phyloP scores from a whole-genome alignment of 2,888 invertebrate genomes.

The Leptinotarsa peninsularis region DNA sequence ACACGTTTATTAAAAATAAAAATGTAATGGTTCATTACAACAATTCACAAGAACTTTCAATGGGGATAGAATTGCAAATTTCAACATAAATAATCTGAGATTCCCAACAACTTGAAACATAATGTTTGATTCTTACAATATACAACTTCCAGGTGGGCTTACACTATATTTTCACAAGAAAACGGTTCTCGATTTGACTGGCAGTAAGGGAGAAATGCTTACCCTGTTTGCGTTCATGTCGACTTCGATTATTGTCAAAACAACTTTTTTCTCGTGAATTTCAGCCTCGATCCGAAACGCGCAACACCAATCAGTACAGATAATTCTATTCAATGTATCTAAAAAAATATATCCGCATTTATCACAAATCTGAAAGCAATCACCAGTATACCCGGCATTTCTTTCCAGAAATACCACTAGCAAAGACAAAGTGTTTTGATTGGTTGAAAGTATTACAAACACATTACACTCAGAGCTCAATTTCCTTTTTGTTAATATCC shows the following conservation, averaged over 20 bases:
- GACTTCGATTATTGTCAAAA: constrained; percentile 9
- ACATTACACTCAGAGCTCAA: not conserved
- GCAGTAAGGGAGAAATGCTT: constrained; percentile 10
- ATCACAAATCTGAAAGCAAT: constrained; percentile 14
- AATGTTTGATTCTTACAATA: constrained; percentile 2
- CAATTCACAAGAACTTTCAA: constrained; percentile 11
- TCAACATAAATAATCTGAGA: constrained; percentile 19
- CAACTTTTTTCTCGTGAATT: not conserved
- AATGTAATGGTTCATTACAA: constrained; percentile 14
- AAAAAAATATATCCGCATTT: constrained; percentile 12
- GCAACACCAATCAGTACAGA: not conserved
- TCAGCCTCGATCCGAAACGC: constrained; percentile 11
- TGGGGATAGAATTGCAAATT: constrained; percentile 6
- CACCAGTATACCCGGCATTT: not conserved
- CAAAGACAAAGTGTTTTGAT: not conserved
- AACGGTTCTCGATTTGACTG: not conserved
- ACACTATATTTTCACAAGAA: not conserved
- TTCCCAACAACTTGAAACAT: constrained; percentile 17
- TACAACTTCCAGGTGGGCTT: constrained; percentile 2
- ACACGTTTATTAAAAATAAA: constrained; percentile 17
- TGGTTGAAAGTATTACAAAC: not conserved
- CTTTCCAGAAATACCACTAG: not conserved
- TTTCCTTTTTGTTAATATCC: not conserved
- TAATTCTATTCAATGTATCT: not conserved
- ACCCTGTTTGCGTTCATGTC: not conserved